These are phyloP conservation scores for Synchiropus splendidus DNA, from an alignment of 2,113 vertebrate species.

Conservation along the genomic window DNA sequence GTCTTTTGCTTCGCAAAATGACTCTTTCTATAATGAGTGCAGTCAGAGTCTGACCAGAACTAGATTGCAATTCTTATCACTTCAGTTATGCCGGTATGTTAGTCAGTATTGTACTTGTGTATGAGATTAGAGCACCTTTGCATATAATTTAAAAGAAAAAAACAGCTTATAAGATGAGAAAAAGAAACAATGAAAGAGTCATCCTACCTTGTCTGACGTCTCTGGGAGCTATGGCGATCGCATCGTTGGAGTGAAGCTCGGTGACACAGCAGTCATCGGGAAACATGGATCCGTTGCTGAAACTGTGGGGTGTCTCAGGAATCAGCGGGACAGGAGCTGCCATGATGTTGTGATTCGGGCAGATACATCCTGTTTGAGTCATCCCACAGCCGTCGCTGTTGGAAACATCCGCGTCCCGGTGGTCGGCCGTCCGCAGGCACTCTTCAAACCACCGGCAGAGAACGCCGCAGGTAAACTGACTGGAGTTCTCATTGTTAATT, in stretches of 20 bases:
- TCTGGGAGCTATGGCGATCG: conserved; percentile 76
- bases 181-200: neutral
- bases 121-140: too few relatives aligned
- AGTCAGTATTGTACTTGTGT: too few relatives aligned
- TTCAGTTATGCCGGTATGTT: too few relatives aligned
- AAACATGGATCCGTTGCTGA: conserved; percentile 69
- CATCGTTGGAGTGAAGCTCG: conserved; percentile 82
- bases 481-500: conserved; percentile 98
- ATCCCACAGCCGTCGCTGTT: conserved; percentile 74
- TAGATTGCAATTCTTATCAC: too few relatives aligned
- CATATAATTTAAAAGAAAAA: neutral
- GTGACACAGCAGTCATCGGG: conserved; percentile 79
- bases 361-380: conserved; percentile 87
- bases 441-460: conserved; percentile 97
- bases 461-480: conserved; percentile 93
- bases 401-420: conserved; percentile 38
- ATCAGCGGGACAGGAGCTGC: conserved; percentile 53
- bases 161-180: neutral
- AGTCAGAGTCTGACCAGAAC: too few relatives aligned
- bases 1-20: too few relatives aligned
- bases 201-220: conserved; percentile 83
- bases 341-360: conserved; percentile 70
- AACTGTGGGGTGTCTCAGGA: conserved; percentile 65
- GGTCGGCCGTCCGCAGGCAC: conserved; percentile 72
- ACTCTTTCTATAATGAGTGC: too few relatives aligned